phyloP scores from a whole-genome alignment of 30 jellyfish, hydroid and myxozoan species.

The Pseudorhiza aurosa region DNA sequence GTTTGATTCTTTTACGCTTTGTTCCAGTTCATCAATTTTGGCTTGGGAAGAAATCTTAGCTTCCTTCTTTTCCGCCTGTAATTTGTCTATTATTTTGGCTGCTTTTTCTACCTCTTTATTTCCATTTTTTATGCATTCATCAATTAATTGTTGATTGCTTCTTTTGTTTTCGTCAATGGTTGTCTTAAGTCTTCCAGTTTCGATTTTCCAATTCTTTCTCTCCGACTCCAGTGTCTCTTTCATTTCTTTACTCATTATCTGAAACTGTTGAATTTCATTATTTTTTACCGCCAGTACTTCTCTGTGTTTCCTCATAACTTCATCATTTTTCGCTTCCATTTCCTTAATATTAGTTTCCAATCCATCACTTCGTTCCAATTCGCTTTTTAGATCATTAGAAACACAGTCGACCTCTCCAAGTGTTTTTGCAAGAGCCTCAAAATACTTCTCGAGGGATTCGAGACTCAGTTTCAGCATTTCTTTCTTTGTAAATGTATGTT shows the following conservation, averaged over 20 bases:
- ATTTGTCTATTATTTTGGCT: neutral
- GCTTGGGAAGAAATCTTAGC: neutral
- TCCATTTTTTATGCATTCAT: neutral
- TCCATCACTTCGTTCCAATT: neutral
- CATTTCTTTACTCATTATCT: neutral
- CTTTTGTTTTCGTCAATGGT: neutral
- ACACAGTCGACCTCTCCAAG: neutral
- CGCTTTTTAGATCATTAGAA: neutral
- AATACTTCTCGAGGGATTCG: constrained; percentile 5
- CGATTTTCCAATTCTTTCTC: neutral
- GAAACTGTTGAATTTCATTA: neutral
- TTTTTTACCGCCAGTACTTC: neutral
- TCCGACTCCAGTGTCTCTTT: neutral
- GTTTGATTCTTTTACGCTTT: neutral
- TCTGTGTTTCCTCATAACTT: neutral
- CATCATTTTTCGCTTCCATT: neutral
- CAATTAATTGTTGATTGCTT: too few species aligned
- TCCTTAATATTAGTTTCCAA: neutral
- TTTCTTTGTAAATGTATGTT: neutral
- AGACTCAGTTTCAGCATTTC: constrained; percentile 25
- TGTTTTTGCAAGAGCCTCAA: neutral
- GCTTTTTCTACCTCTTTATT: neutral
- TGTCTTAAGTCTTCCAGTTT: neutral
- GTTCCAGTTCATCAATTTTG: neutral
- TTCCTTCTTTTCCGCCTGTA: neutral